Evolutionary conservation across 2,113 vertebrate genomes (phyloP).

Genomic region (Myrmecobius fasciatus): DNA sequence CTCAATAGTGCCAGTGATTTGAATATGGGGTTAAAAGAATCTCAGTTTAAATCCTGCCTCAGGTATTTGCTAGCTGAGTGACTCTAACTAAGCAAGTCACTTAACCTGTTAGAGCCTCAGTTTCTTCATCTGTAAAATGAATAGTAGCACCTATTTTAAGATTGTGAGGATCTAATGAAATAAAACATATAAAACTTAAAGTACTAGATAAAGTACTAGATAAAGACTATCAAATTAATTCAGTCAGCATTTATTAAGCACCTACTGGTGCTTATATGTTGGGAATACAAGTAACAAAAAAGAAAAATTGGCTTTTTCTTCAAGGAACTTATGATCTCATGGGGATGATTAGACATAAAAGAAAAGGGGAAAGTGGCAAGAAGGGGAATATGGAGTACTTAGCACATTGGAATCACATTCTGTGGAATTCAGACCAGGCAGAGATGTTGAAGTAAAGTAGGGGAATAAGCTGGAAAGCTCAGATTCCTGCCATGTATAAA

Average conservation of each 20-base stretch:
- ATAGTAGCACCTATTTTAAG: not conserved
- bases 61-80: not conserved
- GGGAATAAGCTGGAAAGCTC: not conserved
- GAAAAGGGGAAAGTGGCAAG: not conserved
- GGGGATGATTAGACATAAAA: not conserved
- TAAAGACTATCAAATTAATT: not conserved
- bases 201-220: not conserved
- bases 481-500: not conserved
- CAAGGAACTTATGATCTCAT: not conserved
- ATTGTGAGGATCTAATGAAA: not conserved
- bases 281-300: not conserved
- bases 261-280: not conserved
- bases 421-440: not conserved
- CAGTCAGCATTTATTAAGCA: not conserved
- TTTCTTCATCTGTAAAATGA: slow-evolving; percentile 12
- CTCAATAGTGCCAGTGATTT: not conserved
- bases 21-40: not conserved
- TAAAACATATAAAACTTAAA: not conserved
- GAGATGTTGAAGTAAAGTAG: not conserved
- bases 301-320: not conserved
- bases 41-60: not conserved
- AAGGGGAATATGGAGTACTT: not conserved
- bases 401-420: not conserved
- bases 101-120: not conserved
- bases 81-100: not conserved